Conservation (phyloP, 1,140 invertebrate genomes). For the Marisa cornuarietis region DNA sequence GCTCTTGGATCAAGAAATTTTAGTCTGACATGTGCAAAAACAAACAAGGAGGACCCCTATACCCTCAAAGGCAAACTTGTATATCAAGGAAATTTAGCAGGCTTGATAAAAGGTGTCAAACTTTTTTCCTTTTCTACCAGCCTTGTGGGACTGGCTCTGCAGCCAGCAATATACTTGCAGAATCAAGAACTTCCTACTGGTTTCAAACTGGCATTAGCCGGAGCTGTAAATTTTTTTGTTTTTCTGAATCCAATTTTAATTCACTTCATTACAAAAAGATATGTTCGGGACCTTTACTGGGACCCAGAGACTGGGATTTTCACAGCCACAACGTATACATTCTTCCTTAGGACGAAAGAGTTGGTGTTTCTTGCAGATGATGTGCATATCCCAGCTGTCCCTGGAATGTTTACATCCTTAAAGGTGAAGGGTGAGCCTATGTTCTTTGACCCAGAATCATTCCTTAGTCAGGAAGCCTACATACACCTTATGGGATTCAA, state of each 20-base stretch:
- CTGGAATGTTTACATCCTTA: constrained; percentile 85
- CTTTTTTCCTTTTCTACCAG: constrained; percentile 83
- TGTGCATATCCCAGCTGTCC: constrained; percentile 79
- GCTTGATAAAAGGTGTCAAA: constrained; percentile 79
- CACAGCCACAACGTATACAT: constrained; percentile 45
- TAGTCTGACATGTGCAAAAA: too few relatives aligned
- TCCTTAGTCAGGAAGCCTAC: constrained; percentile 79
- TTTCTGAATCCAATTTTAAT: constrained; percentile 84
- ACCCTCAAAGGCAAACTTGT: constrained; percentile 60
- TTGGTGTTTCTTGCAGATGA: constrained; percentile 69
- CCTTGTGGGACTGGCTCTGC: constrained; percentile 73
- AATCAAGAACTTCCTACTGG: constrained; percentile 52
- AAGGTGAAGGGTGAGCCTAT: constrained; percentile 74
- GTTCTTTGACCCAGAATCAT: constrained; percentile 79
- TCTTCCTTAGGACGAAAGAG: constrained; percentile 44
- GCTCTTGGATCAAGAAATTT: too few relatives aligned
- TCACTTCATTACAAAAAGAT: constrained; percentile 85
- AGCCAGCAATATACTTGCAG: constrained; percentile 77
- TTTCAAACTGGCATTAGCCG: constrained; percentile 72
- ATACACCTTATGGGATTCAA: constrained; percentile 89
- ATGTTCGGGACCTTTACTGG: constrained; percentile 82
- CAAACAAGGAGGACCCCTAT: too few relatives aligned
- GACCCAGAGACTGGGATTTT: constrained; percentile 64
- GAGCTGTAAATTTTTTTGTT: constrained; percentile 80
- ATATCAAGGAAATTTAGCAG: constrained; percentile 75